Base-by-base conservation (phyloP, 2,113 vertebrate genomes). In the Stigmatopora nigra region DNA sequence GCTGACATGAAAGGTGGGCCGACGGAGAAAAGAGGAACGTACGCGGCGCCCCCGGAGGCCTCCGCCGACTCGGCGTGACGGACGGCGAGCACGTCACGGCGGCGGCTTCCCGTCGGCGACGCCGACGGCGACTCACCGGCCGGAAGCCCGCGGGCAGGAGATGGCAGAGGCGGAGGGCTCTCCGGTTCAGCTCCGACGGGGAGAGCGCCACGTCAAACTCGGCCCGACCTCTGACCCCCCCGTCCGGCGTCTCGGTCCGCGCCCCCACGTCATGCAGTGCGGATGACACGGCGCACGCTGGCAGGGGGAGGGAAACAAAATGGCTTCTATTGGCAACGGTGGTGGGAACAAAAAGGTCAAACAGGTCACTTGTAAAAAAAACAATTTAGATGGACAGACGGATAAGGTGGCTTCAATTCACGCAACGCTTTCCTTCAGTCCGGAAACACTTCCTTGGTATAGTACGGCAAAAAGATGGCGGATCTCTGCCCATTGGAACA, bases 231-330 rank as follows among this genome's bases (percentile, higher is more conserved):
- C 64, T 82, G 71, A 84, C 80, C 64, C 78, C 80, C 64, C 78
- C 72, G n/a, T 80, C 79, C 73, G 58, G 65, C 64, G 1, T 71
- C 61, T 67, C 55, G 5, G 61, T 67, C 66, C 68, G 71, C 60
- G 82, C 52, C 25, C 86, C 79, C 67, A 92, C 55, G 76, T 94
- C 91, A 7, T 73, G 66, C 73, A 98, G 78, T 85, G 96, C 83
- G 16, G 92, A 92, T 0, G 82, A 90, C 69, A 96, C 83, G 0
- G 92, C 93, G 52, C 94, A 97, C 0, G 93, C 96, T 97, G 65
- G n/a, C n/a, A n/a, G 10, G 57, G 49, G 48, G 48, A 16, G 51
- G 55, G 35, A 4, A n/a, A n/a, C n/a, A 19, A 44, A 20, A 61
- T 44, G n/a, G 2, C 20, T 61, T 45, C 41, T 12, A 20, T 20